Conservation (phyloP, 1,140 invertebrate species). For the Drosophila santomea region DNA sequence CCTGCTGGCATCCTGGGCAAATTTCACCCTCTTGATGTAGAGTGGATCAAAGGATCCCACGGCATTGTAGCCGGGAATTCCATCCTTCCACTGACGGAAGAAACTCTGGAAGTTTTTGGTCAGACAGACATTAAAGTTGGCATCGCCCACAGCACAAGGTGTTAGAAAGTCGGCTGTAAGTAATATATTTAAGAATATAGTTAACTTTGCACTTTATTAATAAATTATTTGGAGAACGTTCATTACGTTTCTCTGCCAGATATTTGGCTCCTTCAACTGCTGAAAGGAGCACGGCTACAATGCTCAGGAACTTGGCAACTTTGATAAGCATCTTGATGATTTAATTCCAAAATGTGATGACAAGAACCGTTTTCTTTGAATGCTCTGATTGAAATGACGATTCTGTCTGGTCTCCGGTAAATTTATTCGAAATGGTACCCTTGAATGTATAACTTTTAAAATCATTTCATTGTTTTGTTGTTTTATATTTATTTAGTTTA, state of each 20-base stretch:
- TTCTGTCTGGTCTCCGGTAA: slow-evolving; percentile 25
- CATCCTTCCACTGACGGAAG: slow-evolving; percentile 67
- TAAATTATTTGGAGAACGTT: not conserved
- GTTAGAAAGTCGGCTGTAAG: slow-evolving; percentile 55
- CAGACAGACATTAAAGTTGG: slow-evolving; percentile 50
- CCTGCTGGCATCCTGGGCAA: slow-evolving; percentile 44
- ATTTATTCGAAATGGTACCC: slow-evolving; percentile 59
- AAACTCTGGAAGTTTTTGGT: slow-evolving; percentile 51
- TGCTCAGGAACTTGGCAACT: slow-evolving; percentile 20
- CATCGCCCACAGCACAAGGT: slow-evolving; percentile 54
- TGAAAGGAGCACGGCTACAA: slow-evolving; percentile 31
- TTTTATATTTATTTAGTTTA: slow-evolving; percentile 37
- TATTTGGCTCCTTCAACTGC: slow-evolving; percentile 33
- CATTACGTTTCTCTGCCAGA: slow-evolving; percentile 63
- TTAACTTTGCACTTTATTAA: not conserved
- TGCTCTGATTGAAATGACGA: slow-evolving; percentile 39
- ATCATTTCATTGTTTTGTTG: slow-evolving; percentile 48
- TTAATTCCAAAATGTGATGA: slow-evolving; percentile 1
- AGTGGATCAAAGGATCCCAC: slow-evolving; percentile 59
- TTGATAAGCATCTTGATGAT: slow-evolving; percentile 33
- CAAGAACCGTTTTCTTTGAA: slow-evolving; percentile 31
- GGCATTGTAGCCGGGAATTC: slow-evolving; percentile 57
- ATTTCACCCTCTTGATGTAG: slow-evolving; percentile 57
- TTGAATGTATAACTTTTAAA: slow-evolving; percentile 43
- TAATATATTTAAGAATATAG: too few species aligned